Evolutionary conservation across 2,113 vertebrate species (phyloP), one percentile per base, ranked within the genome.

Genomic region (Natator depressus): DNA sequence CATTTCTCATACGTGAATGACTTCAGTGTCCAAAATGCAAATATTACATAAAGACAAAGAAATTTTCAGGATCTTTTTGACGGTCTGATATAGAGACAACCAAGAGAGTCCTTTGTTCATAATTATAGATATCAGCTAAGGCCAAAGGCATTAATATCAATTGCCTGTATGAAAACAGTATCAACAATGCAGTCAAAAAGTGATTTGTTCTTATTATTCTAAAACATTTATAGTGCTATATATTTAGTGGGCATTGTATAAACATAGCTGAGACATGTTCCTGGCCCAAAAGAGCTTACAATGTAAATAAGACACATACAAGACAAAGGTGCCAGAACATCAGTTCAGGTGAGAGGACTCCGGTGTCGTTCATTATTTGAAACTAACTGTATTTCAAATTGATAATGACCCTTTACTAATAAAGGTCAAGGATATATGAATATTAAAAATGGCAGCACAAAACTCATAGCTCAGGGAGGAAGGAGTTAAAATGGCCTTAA

Each of bases 261-360:
- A 94, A 93, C 80, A n/a, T 91, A 85, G 93, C 14, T 72, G n/a
- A 95, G 93, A 59, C 54, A 80, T 90, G 90, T 85, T 91, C 76
- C 29, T 51, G 90, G 59, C 59, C 89, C 82, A 90, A 54, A 69
- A 85, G 59, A 93, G 80, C 54, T 84, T 94, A 59, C 59, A 90
- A 25, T 81, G 59, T 65, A 89, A 88, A 90, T 95, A 80, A 89
- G 86, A 85, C 55, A 82, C 89, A 49, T 90, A 85, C 84, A 81
- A 59, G 88, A 96, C 81, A 89, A 91, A 84, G 59, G 65, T 91
- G 11, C 20, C 27, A 82, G 76, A 93, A 80, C 13, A 69, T 75
- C 88, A 51, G 80, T 89, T 85, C 93, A 82, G 92, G 90, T 72
- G 16, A 81, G 93, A 10, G 57, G 42, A 57, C 47, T 89, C 79